phyloP scores from a whole-genome alignment of 2,113 vertebrate genomes.

The Rhegmatorhina hoffmannsi region DNA sequence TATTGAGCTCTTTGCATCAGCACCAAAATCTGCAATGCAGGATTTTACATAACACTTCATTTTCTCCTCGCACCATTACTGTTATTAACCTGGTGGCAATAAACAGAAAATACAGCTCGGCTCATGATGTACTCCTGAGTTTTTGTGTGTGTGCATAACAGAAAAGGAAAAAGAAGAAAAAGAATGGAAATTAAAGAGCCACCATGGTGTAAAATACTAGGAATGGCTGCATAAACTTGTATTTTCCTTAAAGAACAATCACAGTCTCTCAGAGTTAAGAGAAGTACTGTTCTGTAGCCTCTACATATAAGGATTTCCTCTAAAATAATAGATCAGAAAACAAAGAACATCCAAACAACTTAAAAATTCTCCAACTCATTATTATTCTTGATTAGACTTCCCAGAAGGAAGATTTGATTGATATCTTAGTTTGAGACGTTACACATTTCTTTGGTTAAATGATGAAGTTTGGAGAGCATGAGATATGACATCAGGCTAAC shows the following conservation, averaged over 20 bases:
- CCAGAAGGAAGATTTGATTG: not conserved
- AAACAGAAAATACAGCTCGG: constrained; percentile 74
- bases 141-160: not conserved
- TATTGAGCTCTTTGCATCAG: constrained; percentile 82
- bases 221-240: not conserved
- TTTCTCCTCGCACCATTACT: constrained; percentile 76
- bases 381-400: not conserved
- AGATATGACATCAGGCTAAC: not conserved
- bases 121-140: constrained; percentile 52
- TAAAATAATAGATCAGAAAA: not conserved
- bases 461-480: not conserved
- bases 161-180: constrained; percentile 1
- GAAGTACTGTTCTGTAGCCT: not conserved
- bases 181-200: not conserved
- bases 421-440: not conserved
- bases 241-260: constrained; percentile 13
- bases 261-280: not conserved
- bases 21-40: constrained; percentile 80
- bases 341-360: not conserved
- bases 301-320: not conserved
- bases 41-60: constrained; percentile 82
- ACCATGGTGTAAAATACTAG: not conserved
- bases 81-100: constrained; percentile 79
- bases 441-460: not conserved
- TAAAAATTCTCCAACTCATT: not conserved